Evolutionary conservation across 2,113 vertebrate genomes (phyloP).

Genomic region (Embiotoca jacksoni): DNA sequence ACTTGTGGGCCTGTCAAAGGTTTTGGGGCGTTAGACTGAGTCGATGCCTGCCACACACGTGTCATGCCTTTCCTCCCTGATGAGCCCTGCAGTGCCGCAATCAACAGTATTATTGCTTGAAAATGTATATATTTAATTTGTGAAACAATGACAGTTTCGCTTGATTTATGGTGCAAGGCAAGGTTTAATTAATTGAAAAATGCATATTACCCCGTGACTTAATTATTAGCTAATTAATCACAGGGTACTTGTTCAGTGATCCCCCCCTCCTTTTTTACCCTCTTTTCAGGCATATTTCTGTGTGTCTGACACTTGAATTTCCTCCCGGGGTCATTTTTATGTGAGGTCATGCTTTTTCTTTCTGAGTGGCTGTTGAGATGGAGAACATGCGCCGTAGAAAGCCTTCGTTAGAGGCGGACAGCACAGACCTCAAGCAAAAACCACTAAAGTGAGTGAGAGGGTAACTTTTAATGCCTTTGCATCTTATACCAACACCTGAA

Average conservation of each 20-base stretch:
- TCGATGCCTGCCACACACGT: conserved; percentile 76
- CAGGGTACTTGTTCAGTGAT: conserved; percentile 67
- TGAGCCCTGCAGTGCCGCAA: conserved; percentile 78
- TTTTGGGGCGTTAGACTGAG: conserved; percentile 76
- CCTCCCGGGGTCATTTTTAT: conserved; percentile 77
- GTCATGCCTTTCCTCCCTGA: conserved; percentile 69
- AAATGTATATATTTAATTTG: conserved; percentile 84
- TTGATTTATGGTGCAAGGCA: conserved; percentile 82
- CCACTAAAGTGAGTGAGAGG: neutral
- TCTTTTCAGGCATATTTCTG: conserved; percentile 74
- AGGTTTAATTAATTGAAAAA: conserved; percentile 85
- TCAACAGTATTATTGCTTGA: conserved; percentile 79
- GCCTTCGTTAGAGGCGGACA: conserved; percentile 15
- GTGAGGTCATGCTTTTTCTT: conserved; percentile 81
- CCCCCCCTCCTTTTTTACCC: conserved; percentile 46
- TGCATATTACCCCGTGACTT: conserved; percentile 83
- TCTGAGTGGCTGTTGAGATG: conserved; percentile 72
- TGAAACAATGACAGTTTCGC: conserved; percentile 82
- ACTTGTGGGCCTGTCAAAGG: conserved; percentile 69
- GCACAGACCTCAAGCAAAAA: conserved; percentile 38
- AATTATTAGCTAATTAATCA: conserved; percentile 86
- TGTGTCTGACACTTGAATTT: conserved; percentile 78
- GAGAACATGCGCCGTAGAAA: conserved; percentile 48
- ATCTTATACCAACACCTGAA: neutral
- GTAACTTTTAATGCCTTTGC: conserved; percentile 35